Evolutionary conservation across 2,113 vertebrate species (phyloP), one percentile per base, ranked within the genome.

Genomic region (Tragulus kanchil): DNA sequence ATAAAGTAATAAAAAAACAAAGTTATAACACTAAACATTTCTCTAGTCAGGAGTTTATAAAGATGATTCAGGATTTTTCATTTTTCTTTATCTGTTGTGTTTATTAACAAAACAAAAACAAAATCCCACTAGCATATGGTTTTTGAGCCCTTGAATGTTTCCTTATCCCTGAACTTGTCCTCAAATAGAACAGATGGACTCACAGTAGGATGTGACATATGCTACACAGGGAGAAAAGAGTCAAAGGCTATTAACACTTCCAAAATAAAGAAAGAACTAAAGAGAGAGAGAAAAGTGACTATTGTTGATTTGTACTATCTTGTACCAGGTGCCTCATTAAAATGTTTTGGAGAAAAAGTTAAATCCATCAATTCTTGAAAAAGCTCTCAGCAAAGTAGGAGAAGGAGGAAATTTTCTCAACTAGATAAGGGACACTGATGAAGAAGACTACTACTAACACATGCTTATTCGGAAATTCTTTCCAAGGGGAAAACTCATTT

Each of bases 141-240:
- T 77, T 86, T n/a, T 67, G 56, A 91, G 62, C 21, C 64, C 45
- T n/a, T 56, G 50, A 59, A 8, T 86, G n/a, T 64, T 90, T 85
- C 19, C 16, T 71, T 58, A 6, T 56, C 48, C 21, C 81, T 94
- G 77, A 69, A n/a, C 25, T 77, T 88, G 59, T 11, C 28, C 17
- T 77, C 84, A 92, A 88, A 84, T 81, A 31, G 62, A 85, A 17
- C 97, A 97, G 96, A 96, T 36, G 95, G 89, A 81, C 62, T 42
- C 93, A 87, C 90, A 25, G 96, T 88, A 21, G 77, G 87, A 11
- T 48, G 67, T 21, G 25, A 79, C 62, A 52, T 8, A 50, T 8
- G 59, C 50, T n/a, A 50, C 82, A 50, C n/a, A 45, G 15, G 52
- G 61, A 82, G 78, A 48, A 2, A 26, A 21, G 50, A 71, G 10